Evolutionary conservation across 2,113 vertebrate species (phyloP).

Genomic region (Empidonax traillii): DNA sequence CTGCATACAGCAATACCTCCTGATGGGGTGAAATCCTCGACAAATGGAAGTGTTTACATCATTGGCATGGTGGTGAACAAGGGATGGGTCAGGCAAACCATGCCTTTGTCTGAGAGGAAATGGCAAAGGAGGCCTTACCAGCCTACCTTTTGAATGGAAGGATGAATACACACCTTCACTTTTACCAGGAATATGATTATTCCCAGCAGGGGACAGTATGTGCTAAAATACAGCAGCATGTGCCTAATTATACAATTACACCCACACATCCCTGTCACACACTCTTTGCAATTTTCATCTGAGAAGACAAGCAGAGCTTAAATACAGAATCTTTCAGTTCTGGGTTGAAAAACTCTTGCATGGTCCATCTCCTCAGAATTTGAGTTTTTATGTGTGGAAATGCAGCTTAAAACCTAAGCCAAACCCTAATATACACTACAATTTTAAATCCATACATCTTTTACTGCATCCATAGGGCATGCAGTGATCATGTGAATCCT

Average conservation of each 20-base stretch:
- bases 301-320: not conserved
- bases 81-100: too few species aligned
- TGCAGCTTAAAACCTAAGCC: not conserved
- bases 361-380: not conserved
- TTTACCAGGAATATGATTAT: conserved; percentile 1
- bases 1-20: not conserved
- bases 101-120: not conserved
- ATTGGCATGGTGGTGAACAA: not conserved
- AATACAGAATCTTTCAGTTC: not conserved
- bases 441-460: not conserved
- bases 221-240: conserved; percentile 44
- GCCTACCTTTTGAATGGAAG: not conserved
- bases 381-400: not conserved
- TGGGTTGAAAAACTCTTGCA: not conserved
- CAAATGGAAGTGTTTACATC: not conserved
- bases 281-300: not conserved
- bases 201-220: conserved; percentile 57
- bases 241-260: conserved; percentile 36
- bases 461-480: not conserved
- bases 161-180: not conserved
- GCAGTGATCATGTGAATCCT: not conserved
- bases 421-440: not conserved
- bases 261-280: not conserved
- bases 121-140: not conserved
- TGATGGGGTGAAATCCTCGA: not conserved